phyloP scores from a whole-genome alignment of 2,113 vertebrate genomes.

The Nesogale talazaci region DNA sequence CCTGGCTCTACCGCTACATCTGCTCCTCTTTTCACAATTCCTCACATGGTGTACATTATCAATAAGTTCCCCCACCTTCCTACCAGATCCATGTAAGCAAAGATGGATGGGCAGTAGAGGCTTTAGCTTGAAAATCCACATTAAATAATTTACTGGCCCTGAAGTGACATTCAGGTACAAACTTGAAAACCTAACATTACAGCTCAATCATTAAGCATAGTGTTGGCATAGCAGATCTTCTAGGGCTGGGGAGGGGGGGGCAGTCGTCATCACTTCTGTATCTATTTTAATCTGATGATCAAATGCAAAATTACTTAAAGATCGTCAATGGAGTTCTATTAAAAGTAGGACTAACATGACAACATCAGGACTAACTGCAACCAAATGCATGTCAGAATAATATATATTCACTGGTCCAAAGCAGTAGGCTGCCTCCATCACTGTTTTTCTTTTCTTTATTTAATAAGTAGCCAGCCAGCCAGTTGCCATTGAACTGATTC shows the following conservation, averaged over 20 bases:
- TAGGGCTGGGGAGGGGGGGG: not conserved
- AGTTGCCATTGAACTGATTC: not conserved
- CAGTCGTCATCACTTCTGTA: not conserved
- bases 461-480: not conserved
- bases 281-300: not conserved
- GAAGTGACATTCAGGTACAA: not conserved
- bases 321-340: conserved; percentile 8
- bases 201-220: not conserved
- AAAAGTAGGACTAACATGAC: not conserved
- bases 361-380: not conserved
- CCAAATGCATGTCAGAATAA: not conserved
- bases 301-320: conserved; percentile 3
- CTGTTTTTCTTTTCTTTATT: not conserved
- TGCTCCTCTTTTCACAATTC: too few relatives aligned
- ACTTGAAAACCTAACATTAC: not conserved
- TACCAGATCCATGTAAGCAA: too few relatives aligned
- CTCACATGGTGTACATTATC: too few relatives aligned
- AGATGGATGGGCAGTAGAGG: too few relatives aligned
- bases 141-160: too few relatives aligned
- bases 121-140: too few relatives aligned
- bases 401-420: not conserved
- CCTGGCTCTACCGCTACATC: too few relatives aligned
- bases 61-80: too few relatives aligned
- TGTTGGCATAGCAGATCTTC: not conserved
- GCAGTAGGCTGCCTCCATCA: conserved; percentile 22